phyloP scores from a whole-genome alignment of 1,140 invertebrate genomes.

The Trachymyrmex septentrionalis region DNA sequence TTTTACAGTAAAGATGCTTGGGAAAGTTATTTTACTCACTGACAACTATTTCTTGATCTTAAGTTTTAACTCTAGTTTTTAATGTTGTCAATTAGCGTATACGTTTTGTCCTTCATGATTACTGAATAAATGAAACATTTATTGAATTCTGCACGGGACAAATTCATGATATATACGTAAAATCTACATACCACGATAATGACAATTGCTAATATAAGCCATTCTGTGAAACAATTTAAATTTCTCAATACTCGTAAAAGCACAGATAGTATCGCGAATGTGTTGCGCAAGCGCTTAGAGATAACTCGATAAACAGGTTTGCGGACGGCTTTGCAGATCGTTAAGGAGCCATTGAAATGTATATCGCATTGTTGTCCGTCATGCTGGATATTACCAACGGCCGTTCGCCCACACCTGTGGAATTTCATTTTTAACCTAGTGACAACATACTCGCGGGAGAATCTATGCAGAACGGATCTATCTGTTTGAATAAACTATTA shows the following conservation, averaged over 20 bases:
- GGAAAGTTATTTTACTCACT: not conserved
- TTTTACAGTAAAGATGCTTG: not conserved
- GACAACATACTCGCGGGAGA: constrained; percentile 25
- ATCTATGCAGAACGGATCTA: constrained; percentile 12
- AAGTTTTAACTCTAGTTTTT: not conserved
- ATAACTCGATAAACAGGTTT: constrained; percentile 77
- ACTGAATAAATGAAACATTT: not conserved
- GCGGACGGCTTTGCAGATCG: constrained; percentile 67
- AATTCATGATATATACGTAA: not conserved
- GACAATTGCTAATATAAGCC: constrained; percentile 28
- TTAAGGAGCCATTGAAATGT: constrained; percentile 76
- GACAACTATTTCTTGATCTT: not conserved
- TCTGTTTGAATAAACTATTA: constrained; percentile 46
- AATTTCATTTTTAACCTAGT: constrained; percentile 38
- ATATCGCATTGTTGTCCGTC: constrained; percentile 72
- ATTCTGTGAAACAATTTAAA: constrained; percentile 6
- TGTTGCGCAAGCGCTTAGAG: constrained; percentile 65
- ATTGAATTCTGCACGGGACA: not conserved
- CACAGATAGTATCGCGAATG: constrained; percentile 55
- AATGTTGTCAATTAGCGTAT: not conserved
- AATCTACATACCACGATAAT: not conserved
- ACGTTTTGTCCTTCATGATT: not conserved
- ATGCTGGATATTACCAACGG: constrained; percentile 8
- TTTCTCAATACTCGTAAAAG: constrained; percentile 44
- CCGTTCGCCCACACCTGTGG: constrained; percentile 29